Base-by-base conservation (phyloP, 2,113 vertebrate genomes). In the Mohoua ochrocephala region DNA sequence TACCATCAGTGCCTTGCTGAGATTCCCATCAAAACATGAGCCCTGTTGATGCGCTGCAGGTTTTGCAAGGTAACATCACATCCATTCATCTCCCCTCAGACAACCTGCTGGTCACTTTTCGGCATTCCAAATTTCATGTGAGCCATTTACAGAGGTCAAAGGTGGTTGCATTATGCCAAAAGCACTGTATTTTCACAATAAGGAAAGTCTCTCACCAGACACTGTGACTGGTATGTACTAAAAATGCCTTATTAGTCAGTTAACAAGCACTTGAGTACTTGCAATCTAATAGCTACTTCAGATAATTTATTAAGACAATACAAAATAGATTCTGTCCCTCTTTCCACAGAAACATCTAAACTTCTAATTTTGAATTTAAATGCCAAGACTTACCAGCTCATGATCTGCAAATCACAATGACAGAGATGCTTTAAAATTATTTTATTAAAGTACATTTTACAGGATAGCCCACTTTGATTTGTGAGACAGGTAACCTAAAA, bases 121-220 rank as follows among this genome's bases (percentile, higher is more conserved):
- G 5, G 78, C 74, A 37, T 37, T 42, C 54, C 45, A 59, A 26
- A 82, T 88, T 85, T 93, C 65, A 85, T 90, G 73, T 56, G 45
- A 85, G 78, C 80, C 91, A 95, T 87, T 95, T 93, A 50, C 70
- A 89, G 87, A 96, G 86, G 95, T 83, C 94, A 91, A 93, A 97
- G 83, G 50, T 44, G 95, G 65, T 45, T 63, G 79, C 31, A 61
- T 45, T 65, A 57, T 44, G 53, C 63, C 89, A 84, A 88, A 52
- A 92, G 54, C 63, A 45, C 44, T 37, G 37, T 30, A 67, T 80
- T 76, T 74, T 87, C 79, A 81, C 63, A 80, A 45, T 82, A 74
- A 73, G 75, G 37, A 54, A 81, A 91, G 63, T 33, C 42, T 82
- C 61, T 70, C 56, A 24, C 59, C 56, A 91, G 45, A 68, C 76